Conservation (phyloP, 2,888 invertebrate species). For the Cristatella mucedo region DNA sequence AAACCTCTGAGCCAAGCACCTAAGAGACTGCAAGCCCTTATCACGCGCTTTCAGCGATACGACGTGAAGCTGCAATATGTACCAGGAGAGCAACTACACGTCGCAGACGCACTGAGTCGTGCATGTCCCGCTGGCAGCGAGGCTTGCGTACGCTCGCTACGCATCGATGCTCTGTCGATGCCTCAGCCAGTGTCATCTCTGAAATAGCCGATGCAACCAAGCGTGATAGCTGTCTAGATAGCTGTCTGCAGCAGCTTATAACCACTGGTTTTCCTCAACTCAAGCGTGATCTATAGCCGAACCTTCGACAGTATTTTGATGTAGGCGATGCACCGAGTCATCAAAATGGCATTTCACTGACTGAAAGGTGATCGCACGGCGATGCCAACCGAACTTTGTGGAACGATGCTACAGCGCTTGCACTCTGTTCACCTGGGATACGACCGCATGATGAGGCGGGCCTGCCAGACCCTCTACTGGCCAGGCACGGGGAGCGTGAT, state of each 20-base stretch:
- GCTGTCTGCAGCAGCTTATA: conserved; percentile 1
- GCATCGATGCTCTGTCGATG: not conserved
- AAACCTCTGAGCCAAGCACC: no score
- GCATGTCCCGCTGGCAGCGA: conserved; percentile 7
- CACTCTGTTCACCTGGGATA: conserved; percentile 12
- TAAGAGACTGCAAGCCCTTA: conserved; percentile 5
- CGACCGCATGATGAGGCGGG: conserved; percentile 12
- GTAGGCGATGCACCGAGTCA: conserved; percentile 5
- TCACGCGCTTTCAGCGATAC: conserved; percentile 9
- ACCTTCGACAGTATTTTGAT: conserved; percentile 10
- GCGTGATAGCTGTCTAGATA: conserved; percentile 1
- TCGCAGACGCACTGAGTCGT: conserved; percentile 10
- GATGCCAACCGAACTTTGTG: conserved; percentile 7
- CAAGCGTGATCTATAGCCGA: not conserved
- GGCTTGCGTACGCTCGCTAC: not conserved
- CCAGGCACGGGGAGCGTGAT: conserved; percentile 4
- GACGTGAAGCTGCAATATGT: conserved; percentile 9
- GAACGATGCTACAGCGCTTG: conserved; percentile 10
- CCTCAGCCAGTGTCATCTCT: not conserved
- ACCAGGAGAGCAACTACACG: no score
- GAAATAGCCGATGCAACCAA: no score
- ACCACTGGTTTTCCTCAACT: conserved; percentile 2
- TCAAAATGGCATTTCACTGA: conserved; percentile 7
- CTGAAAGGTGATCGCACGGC: conserved; percentile 11
- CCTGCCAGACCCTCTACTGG: conserved; percentile 10